A percentile compares a stretch with the other conserved stretches of the same genome.
Evolutionary conservation across 2,113 vertebrate species (phyloP).

Genomic region (Onychostruthus taczanowskii): DNA sequence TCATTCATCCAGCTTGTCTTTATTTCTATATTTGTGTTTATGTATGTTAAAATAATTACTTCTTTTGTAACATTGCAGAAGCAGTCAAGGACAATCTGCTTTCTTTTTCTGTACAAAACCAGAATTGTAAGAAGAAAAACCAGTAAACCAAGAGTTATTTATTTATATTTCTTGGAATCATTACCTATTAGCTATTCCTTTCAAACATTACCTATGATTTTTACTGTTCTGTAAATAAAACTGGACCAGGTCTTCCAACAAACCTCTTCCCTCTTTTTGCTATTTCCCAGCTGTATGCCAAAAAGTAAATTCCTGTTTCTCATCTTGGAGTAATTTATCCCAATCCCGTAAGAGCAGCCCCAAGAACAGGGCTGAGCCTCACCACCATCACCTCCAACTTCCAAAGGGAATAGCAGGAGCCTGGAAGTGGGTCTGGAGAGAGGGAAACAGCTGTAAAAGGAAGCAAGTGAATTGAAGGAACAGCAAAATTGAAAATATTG

Average conservation of each 20-base stretch:
- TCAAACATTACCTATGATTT: not conserved
- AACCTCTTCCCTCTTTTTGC: not conserved
- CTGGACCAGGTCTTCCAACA: not conserved
- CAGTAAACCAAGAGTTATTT: not conserved
- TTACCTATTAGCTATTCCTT: not conserved
- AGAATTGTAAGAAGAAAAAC: not conserved
- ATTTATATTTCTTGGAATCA: not conserved
- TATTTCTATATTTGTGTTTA: too few relatives aligned
- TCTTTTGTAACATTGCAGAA: not conserved
- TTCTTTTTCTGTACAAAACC: not conserved
- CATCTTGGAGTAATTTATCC: rapidly evolving
- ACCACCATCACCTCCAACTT: not conserved
- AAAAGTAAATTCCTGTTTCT: not conserved
- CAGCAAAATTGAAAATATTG: not conserved
- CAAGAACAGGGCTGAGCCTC: not conserved
- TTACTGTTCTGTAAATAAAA: not conserved
- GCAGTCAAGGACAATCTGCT: not conserved
- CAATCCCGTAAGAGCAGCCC: not conserved
- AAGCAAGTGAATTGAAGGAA: not conserved
- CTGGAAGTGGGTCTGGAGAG: not conserved
- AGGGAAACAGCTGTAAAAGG: not conserved
- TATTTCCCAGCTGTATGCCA: not conserved
- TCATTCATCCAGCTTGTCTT: not conserved
- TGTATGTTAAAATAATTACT: not conserved
- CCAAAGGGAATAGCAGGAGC: not conserved